Percentiles rank a stretch among this genome's conserved stretches.
These are phyloP conservation scores for Ammospiza caudacuta DNA, from an alignment of 2,113 vertebrate species.

Conservation along the genomic window DNA sequence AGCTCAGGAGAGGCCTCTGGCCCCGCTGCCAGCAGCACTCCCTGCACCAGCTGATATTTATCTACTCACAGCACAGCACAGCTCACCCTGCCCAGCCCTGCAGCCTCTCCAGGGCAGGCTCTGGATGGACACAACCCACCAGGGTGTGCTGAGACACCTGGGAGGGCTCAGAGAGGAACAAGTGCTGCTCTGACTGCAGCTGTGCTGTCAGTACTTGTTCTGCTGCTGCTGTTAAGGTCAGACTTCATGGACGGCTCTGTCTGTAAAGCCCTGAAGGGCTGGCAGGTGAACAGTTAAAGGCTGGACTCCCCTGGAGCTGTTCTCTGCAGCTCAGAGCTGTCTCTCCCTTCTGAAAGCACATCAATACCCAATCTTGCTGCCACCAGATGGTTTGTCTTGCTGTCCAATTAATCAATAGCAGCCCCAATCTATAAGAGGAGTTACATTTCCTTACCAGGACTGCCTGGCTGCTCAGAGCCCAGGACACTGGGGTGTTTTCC, in stretches of 20 bases:
- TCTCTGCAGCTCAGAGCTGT: not conserved
- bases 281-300: not conserved
- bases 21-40: not conserved
- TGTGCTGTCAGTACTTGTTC: not conserved
- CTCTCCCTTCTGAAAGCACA: not conserved
- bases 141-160: not conserved
- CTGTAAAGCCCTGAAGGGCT: not conserved
- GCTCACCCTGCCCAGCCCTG: not conserved
- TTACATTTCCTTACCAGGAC: conserved; percentile 12
- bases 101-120: not conserved
- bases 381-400: conserved; percentile 40
- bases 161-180: not conserved
- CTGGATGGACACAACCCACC: not conserved
- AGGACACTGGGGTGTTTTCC: not conserved
- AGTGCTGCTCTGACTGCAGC: not conserved
- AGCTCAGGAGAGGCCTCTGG: not conserved
- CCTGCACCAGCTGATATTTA: not conserved
- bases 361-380: conserved; percentile 17
- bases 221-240: not conserved
- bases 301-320: not conserved
- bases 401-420: conserved; percentile 36
- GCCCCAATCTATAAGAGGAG: not conserved
- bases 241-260: not conserved
- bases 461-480: not conserved
- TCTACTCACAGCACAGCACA: not conserved